Evolutionary conservation across 1,140 invertebrate species (phyloP), one percentile per base, ranked within the genome.

Genomic region (Megathymus violae): DNA sequence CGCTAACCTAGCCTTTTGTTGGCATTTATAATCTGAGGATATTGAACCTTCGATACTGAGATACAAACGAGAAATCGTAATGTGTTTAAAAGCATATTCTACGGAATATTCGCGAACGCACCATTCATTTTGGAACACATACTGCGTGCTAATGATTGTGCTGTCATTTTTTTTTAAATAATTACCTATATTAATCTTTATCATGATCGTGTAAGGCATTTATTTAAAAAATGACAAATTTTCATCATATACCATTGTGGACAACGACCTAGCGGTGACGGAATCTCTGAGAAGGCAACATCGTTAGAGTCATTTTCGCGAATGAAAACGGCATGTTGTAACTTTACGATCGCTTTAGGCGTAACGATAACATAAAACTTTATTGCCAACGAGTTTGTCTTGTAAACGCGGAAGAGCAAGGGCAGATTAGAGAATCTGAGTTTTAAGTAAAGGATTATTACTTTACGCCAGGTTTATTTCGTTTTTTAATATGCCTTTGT

Each of bases 271-370:
- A 19, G 59, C 62, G 51, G 59, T 15, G 67, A 73, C 69, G 14
- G 64, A 70, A 74, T 74, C 71, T 64, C 52, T 16, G 16, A 64
- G 48, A 63, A 60, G 69, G 63, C 47, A 60, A 74, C 51, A 59
- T 59, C 46, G 48, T 59, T 69, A 69, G 52, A 64, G 67, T 74
- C 64, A 70, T 74, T 74, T 69, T 74, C 58, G 64, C 67, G 36
- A 59, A 59, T 59, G 54, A 65, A 63, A 72, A 58, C 52, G 59
- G 64, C 51, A 67, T 69, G 71, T 67, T 74, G 64, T 73, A 72
- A 59, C 54, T 59, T 59, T 59, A 59, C 54, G 54, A 59, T 59
- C 54, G 54, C 54, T 59, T 59, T 59, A 34, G 54, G 54, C 54
- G 54, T 59, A 59, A 44, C 54, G 54, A 59, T 59, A 59, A 59